These are phyloP conservation scores for Prenolepis imparis DNA, from an alignment of 2,888 invertebrate genomes.

Conservation along the genomic window DNA sequence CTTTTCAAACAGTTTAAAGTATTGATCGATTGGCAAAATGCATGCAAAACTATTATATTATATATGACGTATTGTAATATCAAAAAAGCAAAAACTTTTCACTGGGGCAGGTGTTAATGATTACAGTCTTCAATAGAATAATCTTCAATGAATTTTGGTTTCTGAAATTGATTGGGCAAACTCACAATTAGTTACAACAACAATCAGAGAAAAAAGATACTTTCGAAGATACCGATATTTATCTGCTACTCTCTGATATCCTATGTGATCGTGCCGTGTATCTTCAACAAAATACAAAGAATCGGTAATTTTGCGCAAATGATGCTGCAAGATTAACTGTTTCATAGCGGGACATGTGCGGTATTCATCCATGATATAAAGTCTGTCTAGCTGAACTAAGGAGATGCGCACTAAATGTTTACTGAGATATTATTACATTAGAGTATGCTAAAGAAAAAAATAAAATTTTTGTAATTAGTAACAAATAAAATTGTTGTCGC, in stretches of 20 bases:
- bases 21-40: slow-evolving; percentile 5
- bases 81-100: neutral
- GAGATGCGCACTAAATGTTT: slow-evolving; percentile 29
- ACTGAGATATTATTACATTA: neutral
- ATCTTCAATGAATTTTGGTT: neutral
- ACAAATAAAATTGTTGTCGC: too few relatives aligned
- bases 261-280: neutral
- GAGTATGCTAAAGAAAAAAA: too few relatives aligned
- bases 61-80: neutral
- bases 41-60: neutral
- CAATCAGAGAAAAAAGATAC: neutral
- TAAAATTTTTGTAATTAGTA: too few relatives aligned
- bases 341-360: neutral
- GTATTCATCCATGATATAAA: neutral
- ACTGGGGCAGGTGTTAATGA: slow-evolving; percentile 33
- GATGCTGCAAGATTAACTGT: neutral
- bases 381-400: slow-evolving; percentile 11
- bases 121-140: slow-evolving; percentile 8
- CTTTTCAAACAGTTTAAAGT: neutral
- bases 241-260: slow-evolving; percentile 5
- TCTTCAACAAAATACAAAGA: neutral
- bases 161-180: slow-evolving; percentile 6
- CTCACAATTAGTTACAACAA: neutral
- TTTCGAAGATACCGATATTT: slow-evolving; percentile 3
- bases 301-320: neutral